Evolutionary conservation across 2,797 vertebrate genomes (phyloP).

Genomic region (Enteromius viviparus): DNA sequence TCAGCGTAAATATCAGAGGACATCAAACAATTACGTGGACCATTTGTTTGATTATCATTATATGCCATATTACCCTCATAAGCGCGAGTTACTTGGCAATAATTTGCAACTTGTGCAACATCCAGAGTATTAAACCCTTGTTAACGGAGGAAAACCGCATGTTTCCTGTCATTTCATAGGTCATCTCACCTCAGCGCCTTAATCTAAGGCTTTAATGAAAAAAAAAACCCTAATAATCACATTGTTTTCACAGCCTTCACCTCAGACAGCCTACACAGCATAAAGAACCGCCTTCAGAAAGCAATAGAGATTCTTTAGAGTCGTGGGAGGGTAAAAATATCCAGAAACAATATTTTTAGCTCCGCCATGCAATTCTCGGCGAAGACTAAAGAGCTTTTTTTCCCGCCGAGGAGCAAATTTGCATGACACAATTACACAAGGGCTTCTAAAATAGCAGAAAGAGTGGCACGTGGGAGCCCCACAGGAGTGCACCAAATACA

Average conservation of each 20-base stretch:
- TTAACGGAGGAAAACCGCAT: constrained; percentile 9
- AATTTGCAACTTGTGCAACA: constrained; percentile 14
- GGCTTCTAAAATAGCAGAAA: constrained; percentile 68
- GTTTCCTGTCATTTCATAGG: constrained; percentile 17
- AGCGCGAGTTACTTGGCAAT: constrained; percentile 7
- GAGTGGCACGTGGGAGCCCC: constrained; percentile 67
- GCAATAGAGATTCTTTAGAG: constrained; percentile 17
- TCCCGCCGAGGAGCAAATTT: constrained; percentile 42
- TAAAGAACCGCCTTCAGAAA: constrained; percentile 17
- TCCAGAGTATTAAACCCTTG: constrained; percentile 8
- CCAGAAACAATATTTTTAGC: constrained; percentile 47
- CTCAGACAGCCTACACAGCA: constrained; percentile 40
- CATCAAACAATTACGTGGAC: constrained; percentile 66
- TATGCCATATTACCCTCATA: constrained; percentile 50
- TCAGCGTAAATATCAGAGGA: constrained; percentile 54
- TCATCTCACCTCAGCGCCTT: constrained; percentile 2
- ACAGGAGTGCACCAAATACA: constrained; percentile 69
- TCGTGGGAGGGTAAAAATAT: constrained; percentile 33
- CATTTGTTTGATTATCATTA: constrained; percentile 58
- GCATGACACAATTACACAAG: constrained; percentile 63
- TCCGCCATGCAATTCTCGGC: background rate
- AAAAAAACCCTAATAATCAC: constrained; percentile 9
- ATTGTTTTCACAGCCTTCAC: constrained; percentile 20
- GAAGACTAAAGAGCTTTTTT: constrained; percentile 26
- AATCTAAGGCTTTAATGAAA: background rate